A percentile compares a stretch with the other conserved stretches of the same genome.
These are phyloP conservation scores for Linurgus olivaceus DNA, from an alignment of 2,797 vertebrate species.

Conservation along the genomic window DNA sequence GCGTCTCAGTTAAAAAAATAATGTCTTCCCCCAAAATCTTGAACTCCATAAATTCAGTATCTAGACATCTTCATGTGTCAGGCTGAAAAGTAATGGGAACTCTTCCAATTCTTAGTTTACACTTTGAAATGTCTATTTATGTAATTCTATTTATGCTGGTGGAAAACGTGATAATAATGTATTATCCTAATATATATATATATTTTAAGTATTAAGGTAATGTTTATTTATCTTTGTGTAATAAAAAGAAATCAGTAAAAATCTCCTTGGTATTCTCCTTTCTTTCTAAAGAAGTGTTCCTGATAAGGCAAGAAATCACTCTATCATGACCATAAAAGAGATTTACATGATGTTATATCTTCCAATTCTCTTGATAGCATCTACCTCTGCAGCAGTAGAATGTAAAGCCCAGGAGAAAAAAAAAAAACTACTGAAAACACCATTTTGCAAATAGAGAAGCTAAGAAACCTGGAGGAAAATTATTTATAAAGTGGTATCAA, in stretches of 20 bases:
- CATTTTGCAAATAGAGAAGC: background rate
- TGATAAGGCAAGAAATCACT: background rate
- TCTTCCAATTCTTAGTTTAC: background rate
- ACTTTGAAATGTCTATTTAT: conserved; percentile 69
- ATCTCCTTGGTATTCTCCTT: background rate
- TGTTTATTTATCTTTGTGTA: conserved; percentile 28
- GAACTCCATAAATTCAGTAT: background rate
- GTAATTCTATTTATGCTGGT: conserved; percentile 66
- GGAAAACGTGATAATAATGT: background rate
- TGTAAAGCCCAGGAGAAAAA: accelerated
- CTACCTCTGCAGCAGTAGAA: background rate
- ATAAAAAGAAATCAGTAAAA: background rate
- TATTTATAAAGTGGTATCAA: background rate
- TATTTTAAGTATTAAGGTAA: background rate
- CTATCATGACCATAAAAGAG: background rate
- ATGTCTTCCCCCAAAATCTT: accelerated
- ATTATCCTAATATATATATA: background rate
- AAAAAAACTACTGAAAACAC: background rate
- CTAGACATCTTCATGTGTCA: accelerated
- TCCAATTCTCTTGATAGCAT: background rate
- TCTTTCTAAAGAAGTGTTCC: background rate
- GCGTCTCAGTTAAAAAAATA: accelerated
- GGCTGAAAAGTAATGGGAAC: background rate
- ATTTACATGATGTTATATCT: background rate
- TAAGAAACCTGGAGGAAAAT: background rate